phyloP scores from a whole-genome alignment of 92 coral and sea anemone genomes.

The Actinostola sp. region DNA sequence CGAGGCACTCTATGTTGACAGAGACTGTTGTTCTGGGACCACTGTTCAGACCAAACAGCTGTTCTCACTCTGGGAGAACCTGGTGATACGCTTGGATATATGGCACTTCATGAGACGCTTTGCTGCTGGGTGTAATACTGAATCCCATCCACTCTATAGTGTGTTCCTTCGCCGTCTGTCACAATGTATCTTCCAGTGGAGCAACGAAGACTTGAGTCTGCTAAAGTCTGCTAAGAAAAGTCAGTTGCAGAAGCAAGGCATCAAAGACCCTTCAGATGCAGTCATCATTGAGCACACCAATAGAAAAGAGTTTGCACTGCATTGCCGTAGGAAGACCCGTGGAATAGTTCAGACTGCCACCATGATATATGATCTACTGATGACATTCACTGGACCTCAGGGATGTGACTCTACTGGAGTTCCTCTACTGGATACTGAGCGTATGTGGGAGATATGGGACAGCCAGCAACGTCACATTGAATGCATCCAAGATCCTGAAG shows the following conservation, averaged over 20 bases:
- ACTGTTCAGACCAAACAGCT: conserved; percentile 18
- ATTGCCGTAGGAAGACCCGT: conserved; percentile 53
- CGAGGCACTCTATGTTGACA: conserved; percentile 35
- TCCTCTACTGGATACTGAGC: conserved; percentile 49
- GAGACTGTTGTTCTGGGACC: conserved; percentile 53
- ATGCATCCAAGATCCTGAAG: conserved; percentile 70
- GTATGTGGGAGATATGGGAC: conserved; percentile 58
- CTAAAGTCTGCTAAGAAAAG: conserved; percentile 32
- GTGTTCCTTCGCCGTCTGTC: conserved; percentile 53
- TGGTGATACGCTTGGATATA: conserved; percentile 38
- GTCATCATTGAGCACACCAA: conserved; percentile 33
- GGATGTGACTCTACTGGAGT: conserved; percentile 57
- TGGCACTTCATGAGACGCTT: conserved; percentile 63
- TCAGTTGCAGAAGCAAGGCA: conserved; percentile 8
- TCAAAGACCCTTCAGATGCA: conserved; percentile 24
- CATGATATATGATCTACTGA: conserved; percentile 34
- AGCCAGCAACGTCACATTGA: conserved; percentile 47
- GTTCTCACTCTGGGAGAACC: conserved; percentile 28
- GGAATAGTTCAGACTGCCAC: conserved; percentile 10
- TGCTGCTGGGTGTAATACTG: conserved; percentile 60
- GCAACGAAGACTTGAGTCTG: conserved; percentile 37
- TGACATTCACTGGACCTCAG: conserved; percentile 45
- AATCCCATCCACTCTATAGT: conserved; percentile 57
- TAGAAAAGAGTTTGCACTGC: conserved; percentile 52
- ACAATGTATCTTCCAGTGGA: conserved; percentile 62